These are phyloP conservation scores for Zenarchopterus dispar DNA, from an alignment of 2,797 vertebrate species.

Conservation along the genomic window DNA sequence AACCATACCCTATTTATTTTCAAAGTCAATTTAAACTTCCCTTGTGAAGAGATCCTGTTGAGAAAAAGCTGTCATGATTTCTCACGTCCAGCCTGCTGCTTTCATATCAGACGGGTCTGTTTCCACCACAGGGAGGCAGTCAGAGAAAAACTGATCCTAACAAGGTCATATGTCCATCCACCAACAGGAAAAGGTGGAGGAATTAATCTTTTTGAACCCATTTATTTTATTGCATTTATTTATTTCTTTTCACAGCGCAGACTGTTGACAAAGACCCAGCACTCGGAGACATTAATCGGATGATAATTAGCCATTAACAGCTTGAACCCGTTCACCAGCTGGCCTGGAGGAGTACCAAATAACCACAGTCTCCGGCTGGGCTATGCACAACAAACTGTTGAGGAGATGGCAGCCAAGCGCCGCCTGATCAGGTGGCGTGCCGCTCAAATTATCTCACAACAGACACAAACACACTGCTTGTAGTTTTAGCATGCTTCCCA, in stretches of 20 bases:
- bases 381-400: constrained; percentile 52
- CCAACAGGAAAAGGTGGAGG: background rate
- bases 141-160: background rate
- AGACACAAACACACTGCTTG: constrained; percentile 28
- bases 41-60: constrained; percentile 1
- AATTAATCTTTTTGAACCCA: background rate
- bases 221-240: background rate
- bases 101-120: background rate
- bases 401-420: constrained; percentile 39
- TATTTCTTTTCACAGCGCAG: constrained; percentile 12
- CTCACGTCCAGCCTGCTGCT: constrained; percentile 1
- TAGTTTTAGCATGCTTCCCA: constrained; percentile 9
- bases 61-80: constrained; percentile 1
- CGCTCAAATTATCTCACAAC: constrained; percentile 31
- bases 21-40: background rate
- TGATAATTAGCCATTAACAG: constrained; percentile 62
- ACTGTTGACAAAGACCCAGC: constrained; percentile 35
- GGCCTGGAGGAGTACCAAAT: constrained; percentile 63
- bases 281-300: constrained; percentile 45
- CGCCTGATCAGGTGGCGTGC: constrained; percentile 32
- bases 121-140: constrained; percentile 1
- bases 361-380: constrained; percentile 32
- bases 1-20: too few species aligned
- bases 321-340: constrained; percentile 55
- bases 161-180: background rate